Percentiles rank a stretch among this genome's conserved stretches.
Evolutionary conservation across 2,797 vertebrate genomes (phyloP).

Genomic region (Tenualosa thibaudeaui): DNA sequence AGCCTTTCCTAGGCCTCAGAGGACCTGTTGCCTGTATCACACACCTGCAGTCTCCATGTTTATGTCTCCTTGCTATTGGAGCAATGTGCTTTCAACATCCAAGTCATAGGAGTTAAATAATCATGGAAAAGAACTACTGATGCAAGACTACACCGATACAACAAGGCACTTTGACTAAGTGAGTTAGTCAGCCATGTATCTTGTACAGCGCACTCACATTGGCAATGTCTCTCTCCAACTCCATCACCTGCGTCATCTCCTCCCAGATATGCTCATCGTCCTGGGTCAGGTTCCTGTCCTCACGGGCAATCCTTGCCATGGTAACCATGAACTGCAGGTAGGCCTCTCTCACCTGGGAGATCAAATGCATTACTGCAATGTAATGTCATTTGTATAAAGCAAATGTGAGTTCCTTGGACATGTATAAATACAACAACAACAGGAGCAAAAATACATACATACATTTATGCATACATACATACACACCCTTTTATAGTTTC

Average conservation of each 20-base stretch:
- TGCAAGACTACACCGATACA: background rate
- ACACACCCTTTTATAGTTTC: slow-evolving; percentile 84
- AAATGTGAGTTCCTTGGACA: background rate
- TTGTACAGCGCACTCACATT: slow-evolving; percentile 76
- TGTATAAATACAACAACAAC: background rate
- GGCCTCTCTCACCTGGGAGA: slow-evolving; percentile 83
- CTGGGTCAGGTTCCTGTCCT: slow-evolving; percentile 81
- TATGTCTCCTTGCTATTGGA: slow-evolving; percentile 33
- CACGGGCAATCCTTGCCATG: slow-evolving; percentile 85
- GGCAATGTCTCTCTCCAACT: slow-evolving; percentile 90
- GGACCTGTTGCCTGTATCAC: background rate
- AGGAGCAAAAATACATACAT: background rate
- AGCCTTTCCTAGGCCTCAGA: background rate
- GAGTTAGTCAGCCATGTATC: background rate
- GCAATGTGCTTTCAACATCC: background rate
- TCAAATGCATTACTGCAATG: background rate
- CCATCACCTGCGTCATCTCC: slow-evolving; percentile 89
- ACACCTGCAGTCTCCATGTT: slow-evolving; percentile 16
- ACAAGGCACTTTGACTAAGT: background rate
- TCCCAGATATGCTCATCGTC: slow-evolving; percentile 78
- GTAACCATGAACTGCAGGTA: slow-evolving; percentile 93
- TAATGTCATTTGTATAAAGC: background rate
- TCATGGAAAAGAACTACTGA: background rate
- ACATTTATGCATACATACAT: background rate
- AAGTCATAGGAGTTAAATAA: background rate